Conservation (phyloP, 2,888 invertebrate species). For the Cloeon dipterum region DNA sequence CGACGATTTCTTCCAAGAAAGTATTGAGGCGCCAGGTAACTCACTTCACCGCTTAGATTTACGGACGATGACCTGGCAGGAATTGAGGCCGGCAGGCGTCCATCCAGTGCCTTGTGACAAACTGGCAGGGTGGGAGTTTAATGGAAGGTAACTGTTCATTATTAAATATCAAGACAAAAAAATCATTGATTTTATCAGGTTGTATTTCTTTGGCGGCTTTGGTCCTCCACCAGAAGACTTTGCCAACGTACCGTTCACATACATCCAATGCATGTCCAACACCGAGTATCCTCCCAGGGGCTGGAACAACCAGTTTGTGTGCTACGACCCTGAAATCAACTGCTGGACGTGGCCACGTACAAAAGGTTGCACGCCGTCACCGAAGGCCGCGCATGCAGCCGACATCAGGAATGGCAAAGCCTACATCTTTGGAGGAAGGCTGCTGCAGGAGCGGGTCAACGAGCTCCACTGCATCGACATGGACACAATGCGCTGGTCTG, state of each 20-base stretch:
- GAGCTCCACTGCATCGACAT: slow-evolving; percentile 20
- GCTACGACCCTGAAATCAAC: slow-evolving; percentile 11
- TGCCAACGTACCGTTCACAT: slow-evolving; percentile 1
- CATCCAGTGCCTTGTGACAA: slow-evolving; percentile 12
- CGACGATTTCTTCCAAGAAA: slow-evolving; percentile 3
- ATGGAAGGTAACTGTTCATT: slow-evolving; percentile 10
- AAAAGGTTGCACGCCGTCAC: slow-evolving; percentile 16
- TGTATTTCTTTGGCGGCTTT: slow-evolving; percentile 15
- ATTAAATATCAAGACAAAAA: too few species aligned
- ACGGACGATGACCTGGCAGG: slow-evolving; percentile 9
- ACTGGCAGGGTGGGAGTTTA: slow-evolving; percentile 12
- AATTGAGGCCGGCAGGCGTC: slow-evolving; percentile 9
- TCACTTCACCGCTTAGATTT: slow-evolving; percentile 10
- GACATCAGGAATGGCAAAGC: slow-evolving; percentile 13
- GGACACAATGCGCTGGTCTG: slow-evolving; percentile 18
- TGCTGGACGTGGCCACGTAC: slow-evolving; percentile 13
- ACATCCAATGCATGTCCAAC: slow-evolving; percentile 7
- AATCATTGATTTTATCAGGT: slow-evolving; percentile 9
- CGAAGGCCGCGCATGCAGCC: slow-evolving; percentile 21
- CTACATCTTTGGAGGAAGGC: slow-evolving; percentile 22
- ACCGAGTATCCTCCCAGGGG: slow-evolving; percentile 10
- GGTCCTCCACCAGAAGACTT: slow-evolving; percentile 9
- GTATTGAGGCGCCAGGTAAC: slow-evolving; percentile 8
- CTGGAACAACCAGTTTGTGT: slow-evolving; percentile 16
- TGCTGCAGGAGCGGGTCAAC: slow-evolving; percentile 15